A percentile compares a stretch with the other conserved stretches of the same genome.
These are phyloP conservation scores for Cydia pomonella DNA, from an alignment of 1,140 invertebrate species.

Conservation along the genomic window DNA sequence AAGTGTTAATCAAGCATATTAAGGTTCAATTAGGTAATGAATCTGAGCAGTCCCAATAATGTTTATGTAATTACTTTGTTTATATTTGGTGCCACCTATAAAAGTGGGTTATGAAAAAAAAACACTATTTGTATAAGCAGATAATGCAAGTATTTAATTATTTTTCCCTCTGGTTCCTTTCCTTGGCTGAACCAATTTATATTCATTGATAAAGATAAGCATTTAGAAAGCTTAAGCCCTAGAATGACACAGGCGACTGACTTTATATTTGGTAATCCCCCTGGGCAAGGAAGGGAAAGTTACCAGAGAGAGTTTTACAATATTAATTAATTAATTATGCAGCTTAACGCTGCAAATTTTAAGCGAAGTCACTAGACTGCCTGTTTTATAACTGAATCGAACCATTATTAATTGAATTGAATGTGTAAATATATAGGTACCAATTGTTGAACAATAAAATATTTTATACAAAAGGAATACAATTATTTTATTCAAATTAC, in stretches of 20 bases:
- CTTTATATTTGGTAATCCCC: too few species aligned
- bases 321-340: background rate
- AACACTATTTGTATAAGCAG: background rate
- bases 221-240: too few species aligned
- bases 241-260: too few species aligned
- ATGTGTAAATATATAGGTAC: slow-evolving; percentile 20
- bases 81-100: background rate
- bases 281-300: too few species aligned
- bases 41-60: background rate
- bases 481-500: background rate
- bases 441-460: slow-evolving; percentile 22
- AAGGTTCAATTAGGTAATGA: background rate
- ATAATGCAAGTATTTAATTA: background rate
- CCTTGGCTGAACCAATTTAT: background rate
- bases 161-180: background rate
- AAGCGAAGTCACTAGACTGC: background rate
- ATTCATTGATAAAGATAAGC: background rate
- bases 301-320: background rate
- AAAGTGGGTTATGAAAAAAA: background rate
- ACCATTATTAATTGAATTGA: slow-evolving; percentile 18
- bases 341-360: background rate
- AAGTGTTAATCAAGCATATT: background rate
- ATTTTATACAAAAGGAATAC: slow-evolving; percentile 12
- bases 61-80: background rate
- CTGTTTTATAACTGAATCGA: background rate